A percentile compares a stretch with the other conserved stretches of the same genome.
Conservation (phyloP, 2,797 vertebrate species). For the Sparus aurata region DNA sequence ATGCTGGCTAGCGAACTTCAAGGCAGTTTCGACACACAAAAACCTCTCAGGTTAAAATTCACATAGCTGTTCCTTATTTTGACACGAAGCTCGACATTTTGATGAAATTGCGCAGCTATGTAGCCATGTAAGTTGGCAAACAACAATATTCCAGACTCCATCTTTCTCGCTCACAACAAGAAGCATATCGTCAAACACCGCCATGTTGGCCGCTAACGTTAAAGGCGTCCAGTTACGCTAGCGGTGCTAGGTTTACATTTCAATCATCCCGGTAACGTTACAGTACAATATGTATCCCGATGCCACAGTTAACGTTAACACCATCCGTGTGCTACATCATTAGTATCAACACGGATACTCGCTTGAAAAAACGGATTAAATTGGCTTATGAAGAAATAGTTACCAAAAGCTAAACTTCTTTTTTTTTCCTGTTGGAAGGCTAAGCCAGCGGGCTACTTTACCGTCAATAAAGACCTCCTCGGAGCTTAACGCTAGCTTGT, state of each 20-base stretch:
- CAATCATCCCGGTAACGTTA: background rate
- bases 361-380: background rate
- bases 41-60: fast-evolving
- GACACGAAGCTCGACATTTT: fast-evolving
- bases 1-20: slow-evolving; percentile 18
- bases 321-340: fast-evolving
- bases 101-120: background rate
- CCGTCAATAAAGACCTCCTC: background rate
- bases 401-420: no score
- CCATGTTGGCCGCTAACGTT: slow-evolving; percentile 72
- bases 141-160: slow-evolving; percentile 80
- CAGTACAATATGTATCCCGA: fast-evolving
- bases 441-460: background rate
- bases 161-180: slow-evolving; percentile 82
- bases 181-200: slow-evolving; percentile 60
- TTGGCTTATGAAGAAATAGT: background rate
- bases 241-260: background rate
- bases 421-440: background rate
- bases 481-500: fast-evolving
- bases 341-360: fast-evolving
- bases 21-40: background rate
- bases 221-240: slow-evolving; percentile 25
- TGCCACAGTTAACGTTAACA: fast-evolving
- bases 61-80: fast-evolving
- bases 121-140: slow-evolving; percentile 31